Percentiles rank a stretch among this genome's conserved stretches.
These are phyloP conservation scores for Champsocephalus gunnari DNA, from an alignment of 2,797 vertebrate species.

Conservation along the genomic window DNA sequence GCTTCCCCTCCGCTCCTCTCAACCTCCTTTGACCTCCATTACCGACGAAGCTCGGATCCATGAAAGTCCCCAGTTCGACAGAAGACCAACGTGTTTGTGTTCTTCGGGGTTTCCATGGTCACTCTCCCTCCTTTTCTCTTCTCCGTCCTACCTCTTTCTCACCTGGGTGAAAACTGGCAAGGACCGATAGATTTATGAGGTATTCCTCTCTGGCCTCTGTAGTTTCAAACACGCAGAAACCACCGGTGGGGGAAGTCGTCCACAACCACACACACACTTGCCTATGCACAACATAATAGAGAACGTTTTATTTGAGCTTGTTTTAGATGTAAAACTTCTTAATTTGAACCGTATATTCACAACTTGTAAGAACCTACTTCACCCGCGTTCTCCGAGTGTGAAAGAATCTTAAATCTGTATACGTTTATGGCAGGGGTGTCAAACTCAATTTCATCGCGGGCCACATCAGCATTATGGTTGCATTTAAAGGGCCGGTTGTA, in stretches of 20 bases:
- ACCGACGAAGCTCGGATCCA: conserved; percentile 8
- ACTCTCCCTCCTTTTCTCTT: conserved; percentile 33
- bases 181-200: conserved; percentile 77
- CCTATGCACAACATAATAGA: background rate
- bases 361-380: background rate
- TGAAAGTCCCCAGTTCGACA: conserved; percentile 12
- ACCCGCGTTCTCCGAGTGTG: background rate
- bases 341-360: background rate
- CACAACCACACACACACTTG: conserved; percentile 10
- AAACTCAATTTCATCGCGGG: too few relatives aligned
- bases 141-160: conserved; percentile 67
- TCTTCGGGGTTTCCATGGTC: conserved; percentile 22
- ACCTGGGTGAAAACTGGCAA: conserved; percentile 72
- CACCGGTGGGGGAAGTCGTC: background rate
- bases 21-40: background rate
- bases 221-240: conserved; percentile 62
- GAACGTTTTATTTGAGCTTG: background rate
- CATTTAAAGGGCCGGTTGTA: too few relatives aligned
- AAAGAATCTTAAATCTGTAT: background rate
- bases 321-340: background rate
- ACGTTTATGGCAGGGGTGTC: background rate
- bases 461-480: too few relatives aligned
- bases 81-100: conserved; percentile 3
- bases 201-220: conserved; percentile 50
- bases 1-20: background rate